Base-by-base conservation (phyloP, 2,888 invertebrate genomes). In the Erpobdella octoculata region DNA sequence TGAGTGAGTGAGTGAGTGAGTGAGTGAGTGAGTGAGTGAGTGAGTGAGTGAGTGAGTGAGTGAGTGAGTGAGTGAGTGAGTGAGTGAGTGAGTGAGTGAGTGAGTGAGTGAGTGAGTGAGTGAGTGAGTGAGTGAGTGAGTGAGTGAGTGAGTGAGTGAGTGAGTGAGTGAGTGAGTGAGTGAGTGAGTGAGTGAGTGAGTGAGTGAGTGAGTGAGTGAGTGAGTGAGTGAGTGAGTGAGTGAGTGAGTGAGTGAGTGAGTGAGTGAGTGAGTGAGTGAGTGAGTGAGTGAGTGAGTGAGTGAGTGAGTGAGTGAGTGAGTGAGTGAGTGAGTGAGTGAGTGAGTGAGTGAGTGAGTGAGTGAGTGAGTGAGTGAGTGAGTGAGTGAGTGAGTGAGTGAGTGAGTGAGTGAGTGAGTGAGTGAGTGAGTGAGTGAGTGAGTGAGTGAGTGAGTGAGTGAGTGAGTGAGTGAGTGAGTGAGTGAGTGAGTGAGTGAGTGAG, bases 21-120 rank as follows among this genome's bases (percentile, higher is more conserved):
- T 71, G 71, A 71, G 71, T 71, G 71, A 71, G 71, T 71, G 71
- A 71, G 72, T 71, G 72, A 71, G 72, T 71, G 72, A 71, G 72
- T 71, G 72, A 71, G 72, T 70, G 72, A 71, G 72, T 71, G 71
- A 71, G 71, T 70, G 72, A 71, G 72, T 70, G 72, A 71, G 72
- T 70, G 71, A 71, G 71, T 68, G 71, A 67, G 36, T 68, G 70
- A 67, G 70, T 68, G 65, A 67, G 71, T 71, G 71, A 71, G 71
- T 71, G 71, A 71, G 71, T 71, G 65, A 71, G 71, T 71, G 71
- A 71, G 71, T 71, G 71, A 71, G 66, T 67, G 71, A 71, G 71
- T 67, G 71, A 71, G 71, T 37, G 66, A 71, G 65, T 38, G 71
- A 36, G 64, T 65, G 71, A 66, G 71, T 64, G 71, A 70, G 71